A percentile compares a stretch with the other conserved stretches of the same genome.
These are phyloP conservation scores for Nymphalis urticae DNA, from an alignment of 2,888 invertebrate species.

Conservation along the genomic window DNA sequence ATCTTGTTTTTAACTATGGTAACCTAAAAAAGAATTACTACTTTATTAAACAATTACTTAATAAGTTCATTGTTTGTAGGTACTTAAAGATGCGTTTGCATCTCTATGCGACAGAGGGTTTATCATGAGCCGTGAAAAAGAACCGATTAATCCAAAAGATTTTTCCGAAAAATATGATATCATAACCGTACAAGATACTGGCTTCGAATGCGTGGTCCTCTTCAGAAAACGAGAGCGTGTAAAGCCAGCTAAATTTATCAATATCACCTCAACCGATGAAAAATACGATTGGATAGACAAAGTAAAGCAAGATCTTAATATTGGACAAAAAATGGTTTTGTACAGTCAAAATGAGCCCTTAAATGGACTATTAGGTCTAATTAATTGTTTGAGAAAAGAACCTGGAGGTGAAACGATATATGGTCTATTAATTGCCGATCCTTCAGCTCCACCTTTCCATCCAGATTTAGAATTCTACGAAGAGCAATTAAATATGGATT, in stretches of 20 bases:
- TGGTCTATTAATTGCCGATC: conserved; percentile 84
- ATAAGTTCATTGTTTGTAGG: conserved; percentile 46
- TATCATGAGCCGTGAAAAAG: conserved; percentile 82
- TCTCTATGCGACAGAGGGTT: conserved; percentile 83
- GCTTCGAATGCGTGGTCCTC: conserved; percentile 78
- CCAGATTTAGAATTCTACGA: conserved; percentile 84
- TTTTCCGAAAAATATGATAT: conserved; percentile 73
- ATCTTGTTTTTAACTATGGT: no score
- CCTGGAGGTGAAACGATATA: conserved; percentile 85
- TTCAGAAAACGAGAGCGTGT: conserved; percentile 75
- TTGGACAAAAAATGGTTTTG: conserved; percentile 81
- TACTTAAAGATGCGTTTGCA: conserved; percentile 69
- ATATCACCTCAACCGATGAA: conserved; percentile 63
- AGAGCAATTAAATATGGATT: conserved; percentile 85
- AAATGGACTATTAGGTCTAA: conserved; percentile 92
- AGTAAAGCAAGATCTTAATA: conserved; percentile 68
- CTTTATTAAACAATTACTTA: not conserved
- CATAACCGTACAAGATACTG: conserved; percentile 72
- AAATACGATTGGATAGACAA: conserved; percentile 79
- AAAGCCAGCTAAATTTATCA: conserved; percentile 73
- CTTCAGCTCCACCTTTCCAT: conserved; percentile 84
- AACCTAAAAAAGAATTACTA: no score
- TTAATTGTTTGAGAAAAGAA: conserved; percentile 92
- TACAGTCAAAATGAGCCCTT: conserved; percentile 85
- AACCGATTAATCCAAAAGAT: conserved; percentile 68